Percentiles rank a stretch among this genome's conserved stretches.
These are phyloP conservation scores for Chironomus riparius DNA, from an alignment of 2,888 invertebrate species.

Conservation along the genomic window DNA sequence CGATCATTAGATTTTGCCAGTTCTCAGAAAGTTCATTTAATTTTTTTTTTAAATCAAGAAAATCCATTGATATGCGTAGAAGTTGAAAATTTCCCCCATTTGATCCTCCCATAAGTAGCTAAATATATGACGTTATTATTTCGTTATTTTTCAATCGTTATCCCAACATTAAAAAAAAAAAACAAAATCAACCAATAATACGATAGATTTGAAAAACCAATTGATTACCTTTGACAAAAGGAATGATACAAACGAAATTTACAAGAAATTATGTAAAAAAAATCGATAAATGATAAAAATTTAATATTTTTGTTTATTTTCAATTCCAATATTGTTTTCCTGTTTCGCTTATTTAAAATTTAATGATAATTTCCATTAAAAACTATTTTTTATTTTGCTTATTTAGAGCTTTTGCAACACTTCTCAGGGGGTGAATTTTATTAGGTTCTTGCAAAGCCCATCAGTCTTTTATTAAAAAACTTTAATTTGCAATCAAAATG, in stretches of 20 bases:
- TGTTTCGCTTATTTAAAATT: too few species aligned
- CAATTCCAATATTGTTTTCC: not conserved
- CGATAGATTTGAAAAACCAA: not conserved
- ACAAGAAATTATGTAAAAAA: not conserved
- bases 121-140: not conserved
- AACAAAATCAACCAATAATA: not conserved
- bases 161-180: not conserved
- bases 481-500: too few species aligned
- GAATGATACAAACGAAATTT: not conserved
- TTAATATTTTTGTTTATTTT: not conserved
- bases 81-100: not conserved
- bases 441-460: too few species aligned
- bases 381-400: too few species aligned
- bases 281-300: too few species aligned
- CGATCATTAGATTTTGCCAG: not conserved
- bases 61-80: not conserved
- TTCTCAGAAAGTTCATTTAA: not conserved
- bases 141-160: not conserved
- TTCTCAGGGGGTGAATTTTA: too few species aligned
- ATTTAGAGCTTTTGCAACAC: too few species aligned
- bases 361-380: too few species aligned
- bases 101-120: not conserved
- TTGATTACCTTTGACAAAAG: not conserved
- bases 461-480: too few species aligned
- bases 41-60: not conserved